Evolutionary conservation across 2,797 vertebrate genomes (phyloP).

Genomic region (Chrysocyon brachyurus): DNA sequence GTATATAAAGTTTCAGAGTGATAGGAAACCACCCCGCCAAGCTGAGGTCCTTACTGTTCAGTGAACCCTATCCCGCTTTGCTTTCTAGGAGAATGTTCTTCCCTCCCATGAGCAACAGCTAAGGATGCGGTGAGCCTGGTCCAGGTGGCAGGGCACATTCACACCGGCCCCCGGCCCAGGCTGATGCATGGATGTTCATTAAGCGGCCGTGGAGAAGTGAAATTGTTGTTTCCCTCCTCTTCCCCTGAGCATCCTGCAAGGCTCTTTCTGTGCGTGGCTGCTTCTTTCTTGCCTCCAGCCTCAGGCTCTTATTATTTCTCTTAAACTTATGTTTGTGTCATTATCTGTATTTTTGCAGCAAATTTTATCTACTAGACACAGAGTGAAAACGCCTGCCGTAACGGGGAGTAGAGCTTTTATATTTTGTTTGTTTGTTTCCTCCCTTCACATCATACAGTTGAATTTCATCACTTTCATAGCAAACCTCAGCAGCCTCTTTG

Average conservation of each 20-base stretch:
- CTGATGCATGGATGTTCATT: slow-evolving; percentile 38
- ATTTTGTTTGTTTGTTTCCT: background rate
- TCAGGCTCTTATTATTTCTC: slow-evolving; percentile 60
- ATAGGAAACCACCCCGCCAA: background rate
- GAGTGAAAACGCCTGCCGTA: slow-evolving; percentile 40
- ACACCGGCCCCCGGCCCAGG: background rate
- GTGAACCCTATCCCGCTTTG: background rate
- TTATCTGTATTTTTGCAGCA: slow-evolving; percentile 68
- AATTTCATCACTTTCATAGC: slow-evolving; percentile 58
- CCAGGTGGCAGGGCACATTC: background rate
- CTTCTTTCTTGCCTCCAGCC: slow-evolving; percentile 60
- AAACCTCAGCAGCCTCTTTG: slow-evolving; percentile 57
- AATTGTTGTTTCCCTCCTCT: slow-evolving; percentile 24
- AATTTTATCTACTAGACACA: slow-evolving; percentile 38
- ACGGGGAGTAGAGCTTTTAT: slow-evolving; percentile 27
- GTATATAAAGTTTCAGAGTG: background rate
- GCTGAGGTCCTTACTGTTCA: background rate
- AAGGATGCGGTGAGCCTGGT: background rate
- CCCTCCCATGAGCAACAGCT: background rate
- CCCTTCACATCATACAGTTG: slow-evolving; percentile 45
- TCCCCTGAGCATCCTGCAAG: background rate
- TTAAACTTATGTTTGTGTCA: slow-evolving; percentile 62
- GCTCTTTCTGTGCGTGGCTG: background rate
- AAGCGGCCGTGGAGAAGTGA: slow-evolving; percentile 16
- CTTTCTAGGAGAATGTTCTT: slow-evolving; percentile 14